These are phyloP conservation scores for Argyresthia goedartella DNA, from an alignment of 2,888 invertebrate genomes.

Conservation along the genomic window DNA sequence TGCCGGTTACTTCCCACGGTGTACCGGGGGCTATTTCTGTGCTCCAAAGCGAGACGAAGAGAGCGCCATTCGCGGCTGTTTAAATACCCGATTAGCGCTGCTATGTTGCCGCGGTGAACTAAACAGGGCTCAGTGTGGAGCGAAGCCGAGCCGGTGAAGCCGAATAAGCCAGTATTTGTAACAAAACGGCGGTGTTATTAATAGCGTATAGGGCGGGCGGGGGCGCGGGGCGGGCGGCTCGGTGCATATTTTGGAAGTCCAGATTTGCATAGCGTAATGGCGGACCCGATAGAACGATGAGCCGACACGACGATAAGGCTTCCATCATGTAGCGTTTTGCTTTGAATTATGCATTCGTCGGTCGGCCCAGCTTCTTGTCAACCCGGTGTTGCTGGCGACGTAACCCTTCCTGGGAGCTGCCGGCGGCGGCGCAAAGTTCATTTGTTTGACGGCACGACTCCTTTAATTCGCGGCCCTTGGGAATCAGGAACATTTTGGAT, in stretches of 20 bases:
- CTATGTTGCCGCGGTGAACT: constrained; percentile 47
- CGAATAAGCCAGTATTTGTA: constrained; percentile 37
- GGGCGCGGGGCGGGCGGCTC: constrained; percentile 52
- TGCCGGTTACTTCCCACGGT: not conserved
- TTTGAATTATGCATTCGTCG: too few species aligned
- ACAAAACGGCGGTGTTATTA: constrained; percentile 49
- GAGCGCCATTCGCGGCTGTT: not conserved
- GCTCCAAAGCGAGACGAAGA: not conserved
- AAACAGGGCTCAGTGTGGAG: constrained; percentile 41
- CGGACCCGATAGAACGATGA: constrained; percentile 19
- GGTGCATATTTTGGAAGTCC: constrained; percentile 63
- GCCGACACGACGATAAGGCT: constrained; percentile 3
- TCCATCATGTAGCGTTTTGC: too few species aligned
- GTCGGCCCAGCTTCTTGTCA: too few species aligned
- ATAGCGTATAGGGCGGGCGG: constrained; percentile 58
- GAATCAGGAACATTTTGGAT: too few species aligned
- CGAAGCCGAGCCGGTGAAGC: too few species aligned
- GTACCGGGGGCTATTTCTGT: not conserved
- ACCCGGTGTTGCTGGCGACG: too few species aligned
- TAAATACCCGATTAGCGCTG: constrained; percentile 14
- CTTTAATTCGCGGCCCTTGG: too few species aligned
- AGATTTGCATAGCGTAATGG: constrained; percentile 68
- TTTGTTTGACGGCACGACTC: too few species aligned
- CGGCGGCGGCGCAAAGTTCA: too few species aligned
- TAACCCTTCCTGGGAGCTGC: too few species aligned